Evolutionary conservation across 2,888 invertebrate species (phyloP), one percentile per base, ranked within the genome.

Genomic region (Tenthredo mesomela): DNA sequence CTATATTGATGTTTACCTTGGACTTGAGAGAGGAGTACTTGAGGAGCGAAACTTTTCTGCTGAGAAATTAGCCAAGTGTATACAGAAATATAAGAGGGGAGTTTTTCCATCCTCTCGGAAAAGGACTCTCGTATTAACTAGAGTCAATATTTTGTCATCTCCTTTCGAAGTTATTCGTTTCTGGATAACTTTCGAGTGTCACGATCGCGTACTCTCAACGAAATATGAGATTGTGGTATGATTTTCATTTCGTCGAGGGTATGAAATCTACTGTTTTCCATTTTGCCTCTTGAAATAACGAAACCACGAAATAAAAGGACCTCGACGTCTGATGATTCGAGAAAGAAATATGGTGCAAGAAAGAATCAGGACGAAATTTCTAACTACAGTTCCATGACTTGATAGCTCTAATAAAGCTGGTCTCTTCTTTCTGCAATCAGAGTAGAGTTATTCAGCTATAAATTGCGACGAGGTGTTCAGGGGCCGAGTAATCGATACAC

Each of bases 371-470:
- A n/a, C n/a, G n/a, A 10, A 9, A 61, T 61, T 61, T 25, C 61
- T 9, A 33, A 18, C 50, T 1, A 15, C 43, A 29, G 29, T 25
- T n/a, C 54, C 25, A 37, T 18, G 70, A 50, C 70, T 43, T 29
- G 70, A 82, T 80, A 18, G 54, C 84, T 85, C 73, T 84, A 80
- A 86, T 85, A 86, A 86, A 88, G 86, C 87, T 86, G 83, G 40
- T 25, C 43, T 85, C 86, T 85, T 86, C 86, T 87, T 86, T 86
- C 85, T 83, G 86, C 86, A 87, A 88, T 88, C 87, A 86, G 85
- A 87, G 86, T 73, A 75, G 86, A 87, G 85, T 87, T 88, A 82
- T 77, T 84, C 43, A 37, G 61, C 85, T 21, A 50, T 70, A 84
- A 80, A 71, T 84, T 82, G 73, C 70, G 58, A 37, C 73, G 58